phyloP scores from a whole-genome alignment of 2,888 invertebrate genomes.

The Neoitamus cyanurus region DNA sequence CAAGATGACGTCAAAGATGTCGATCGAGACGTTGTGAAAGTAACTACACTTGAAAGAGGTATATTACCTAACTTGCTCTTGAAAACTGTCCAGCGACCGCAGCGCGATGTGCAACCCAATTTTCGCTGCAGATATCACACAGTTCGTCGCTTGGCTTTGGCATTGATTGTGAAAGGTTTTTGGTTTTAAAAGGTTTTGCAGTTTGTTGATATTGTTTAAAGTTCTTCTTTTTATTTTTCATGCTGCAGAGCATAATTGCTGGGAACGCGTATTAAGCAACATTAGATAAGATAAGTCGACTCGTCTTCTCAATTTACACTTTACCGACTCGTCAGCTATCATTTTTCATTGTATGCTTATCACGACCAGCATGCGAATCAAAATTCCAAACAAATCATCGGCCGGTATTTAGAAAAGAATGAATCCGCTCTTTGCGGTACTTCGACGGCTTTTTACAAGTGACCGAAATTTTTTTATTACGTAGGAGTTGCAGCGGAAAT shows the following conservation, averaged over 20 bases:
- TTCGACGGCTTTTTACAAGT: neutral
- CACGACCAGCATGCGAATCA: neutral
- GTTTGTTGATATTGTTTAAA: neutral
- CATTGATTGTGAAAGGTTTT: neutral
- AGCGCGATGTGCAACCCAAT: neutral
- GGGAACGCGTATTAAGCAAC: neutral
- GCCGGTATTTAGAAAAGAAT: neutral
- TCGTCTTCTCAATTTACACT: neutral
- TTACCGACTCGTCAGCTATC: neutral
- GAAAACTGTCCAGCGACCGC: neutral
- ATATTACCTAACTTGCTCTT: neutral
- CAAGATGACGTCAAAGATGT: neutral
- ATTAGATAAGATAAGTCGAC: neutral
- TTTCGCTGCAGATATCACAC: neutral
- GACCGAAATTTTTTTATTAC: constrained; percentile 2
- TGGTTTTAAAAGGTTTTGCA: neutral
- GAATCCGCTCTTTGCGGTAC: neutral
- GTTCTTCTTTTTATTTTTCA: neutral
- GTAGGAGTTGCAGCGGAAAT: neutral
- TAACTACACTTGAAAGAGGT: neutral
- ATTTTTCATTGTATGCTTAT: neutral
- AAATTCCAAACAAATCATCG: constrained; percentile 12
- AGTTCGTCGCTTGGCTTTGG: neutral
- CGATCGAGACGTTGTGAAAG: neutral
- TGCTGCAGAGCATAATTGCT: neutral